Conservation (phyloP, 1,140 invertebrate species). For the Stenopsyche tienmushanensis region DNA sequence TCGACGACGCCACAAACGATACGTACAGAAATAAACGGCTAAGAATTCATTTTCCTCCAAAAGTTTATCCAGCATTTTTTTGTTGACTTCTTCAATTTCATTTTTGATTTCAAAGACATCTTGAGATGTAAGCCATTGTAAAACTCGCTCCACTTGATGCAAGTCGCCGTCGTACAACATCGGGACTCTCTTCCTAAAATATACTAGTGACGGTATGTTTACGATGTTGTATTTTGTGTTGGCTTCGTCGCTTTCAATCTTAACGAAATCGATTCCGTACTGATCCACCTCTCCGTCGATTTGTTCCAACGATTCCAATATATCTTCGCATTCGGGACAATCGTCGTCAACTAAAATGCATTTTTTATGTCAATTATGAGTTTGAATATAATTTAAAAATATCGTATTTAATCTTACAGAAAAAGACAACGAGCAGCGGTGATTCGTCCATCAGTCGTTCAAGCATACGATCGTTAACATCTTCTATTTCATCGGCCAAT, state of each 20-base stretch:
- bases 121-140: slow-evolving; percentile 89
- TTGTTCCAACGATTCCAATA: slow-evolving; percentile 84
- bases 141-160: slow-evolving; percentile 79
- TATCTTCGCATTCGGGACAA: slow-evolving; percentile 86
- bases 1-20: slow-evolving; percentile 1
- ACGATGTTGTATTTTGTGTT: slow-evolving; percentile 80
- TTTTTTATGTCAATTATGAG: slow-evolving; percentile 8
- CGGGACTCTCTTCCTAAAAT: slow-evolving; percentile 84
- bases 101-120: slow-evolving; percentile 95
- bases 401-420: slow-evolving; percentile 69
- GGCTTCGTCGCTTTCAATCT: slow-evolving; percentile 82
- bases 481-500: slow-evolving; percentile 91
- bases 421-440: slow-evolving; percentile 87
- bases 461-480: slow-evolving; percentile 88
- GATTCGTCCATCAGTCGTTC: slow-evolving; percentile 84
- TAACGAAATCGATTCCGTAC: slow-evolving; percentile 93
- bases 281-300: slow-evolving; percentile 93
- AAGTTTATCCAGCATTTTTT: slow-evolving; percentile 92
- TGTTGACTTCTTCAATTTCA: slow-evolving; percentile 94
- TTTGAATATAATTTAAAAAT: slow-evolving; percentile 1
- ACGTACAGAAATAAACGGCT: slow-evolving; percentile 94
- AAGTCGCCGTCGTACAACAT: slow-evolving; percentile 91
- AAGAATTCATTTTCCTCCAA: slow-evolving; percentile 93
- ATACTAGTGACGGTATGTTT: slow-evolving; percentile 82
- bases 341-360: slow-evolving; percentile 74